A percentile compares a stretch with the other conserved stretches of the same genome.
Evolutionary conservation across 2,797 vertebrate species (phyloP).

Genomic region (Leptatherina wallacei): DNA sequence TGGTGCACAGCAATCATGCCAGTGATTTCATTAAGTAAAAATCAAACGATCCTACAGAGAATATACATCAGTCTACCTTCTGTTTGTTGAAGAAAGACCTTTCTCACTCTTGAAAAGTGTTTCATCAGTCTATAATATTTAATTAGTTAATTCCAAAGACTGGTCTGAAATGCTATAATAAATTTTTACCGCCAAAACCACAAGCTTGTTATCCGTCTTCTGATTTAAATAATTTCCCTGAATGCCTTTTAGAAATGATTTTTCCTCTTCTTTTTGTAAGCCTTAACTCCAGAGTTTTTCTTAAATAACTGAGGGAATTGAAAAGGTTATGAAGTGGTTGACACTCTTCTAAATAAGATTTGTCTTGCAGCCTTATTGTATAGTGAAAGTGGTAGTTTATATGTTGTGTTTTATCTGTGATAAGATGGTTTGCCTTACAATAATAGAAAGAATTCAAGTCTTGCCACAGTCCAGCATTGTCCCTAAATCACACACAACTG

Average conservation of each 20-base stretch:
- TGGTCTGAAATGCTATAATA: constrained; percentile 20
- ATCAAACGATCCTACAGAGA: not conserved
- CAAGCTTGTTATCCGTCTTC: not conserved
- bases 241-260: constrained; percentile 2
- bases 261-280: not conserved
- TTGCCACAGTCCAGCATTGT: not conserved
- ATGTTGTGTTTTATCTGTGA: not conserved
- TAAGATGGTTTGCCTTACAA: not conserved
- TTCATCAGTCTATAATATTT: not conserved
- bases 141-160: constrained; percentile 24
- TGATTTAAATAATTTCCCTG: constrained; percentile 11
- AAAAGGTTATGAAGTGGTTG: not conserved
- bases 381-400: constrained; percentile 1
- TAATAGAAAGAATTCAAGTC: not conserved
- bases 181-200: constrained; percentile 5
- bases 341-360: constrained; percentile 1
- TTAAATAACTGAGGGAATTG: not conserved
- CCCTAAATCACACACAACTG: not conserved
- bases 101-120: not conserved
- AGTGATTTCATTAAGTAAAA: not conserved
- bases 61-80: not conserved
- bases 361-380: constrained; percentile 11
- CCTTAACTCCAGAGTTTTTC: not conserved
- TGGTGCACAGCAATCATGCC: not conserved
- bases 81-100: not conserved